Evolutionary conservation across 2,888 invertebrate species (phyloP).

Genomic region (Leptothorax acervorum): DNA sequence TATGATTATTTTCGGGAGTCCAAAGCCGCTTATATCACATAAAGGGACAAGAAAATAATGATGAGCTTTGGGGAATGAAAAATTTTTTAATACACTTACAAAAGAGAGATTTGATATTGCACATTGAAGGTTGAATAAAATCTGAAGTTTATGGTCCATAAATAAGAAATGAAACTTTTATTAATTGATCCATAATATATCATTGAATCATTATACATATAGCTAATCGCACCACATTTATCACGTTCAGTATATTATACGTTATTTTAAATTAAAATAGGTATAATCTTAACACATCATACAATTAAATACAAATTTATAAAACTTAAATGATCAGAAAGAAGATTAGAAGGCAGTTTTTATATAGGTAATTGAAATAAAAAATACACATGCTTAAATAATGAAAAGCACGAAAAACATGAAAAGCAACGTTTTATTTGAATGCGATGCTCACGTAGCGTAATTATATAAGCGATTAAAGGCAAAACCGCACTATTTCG

Average conservation of each 20-base stretch:
- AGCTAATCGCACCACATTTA: not conserved
- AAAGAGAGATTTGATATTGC: not conserved
- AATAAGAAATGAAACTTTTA: not conserved
- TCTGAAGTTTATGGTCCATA: not conserved
- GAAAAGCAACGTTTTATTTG: not conserved
- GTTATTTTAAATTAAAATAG: not conserved
- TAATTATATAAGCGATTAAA: not conserved
- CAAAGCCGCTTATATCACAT: slow-evolving; percentile 22
- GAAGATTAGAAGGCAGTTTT: not conserved
- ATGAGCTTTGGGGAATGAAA: not conserved
- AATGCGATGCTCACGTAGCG: not conserved
- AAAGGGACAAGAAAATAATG: not conserved
- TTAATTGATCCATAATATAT: not conserved
- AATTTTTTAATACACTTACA: not conserved
- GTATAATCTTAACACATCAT: not conserved
- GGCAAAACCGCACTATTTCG: not conserved
- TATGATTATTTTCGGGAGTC: not conserved
- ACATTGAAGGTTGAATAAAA: not conserved
- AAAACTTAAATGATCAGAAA: not conserved
- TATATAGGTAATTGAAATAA: no score
- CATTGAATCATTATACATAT: not conserved
- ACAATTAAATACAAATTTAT: not conserved
- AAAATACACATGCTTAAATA: no score
- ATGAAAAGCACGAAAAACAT: no score
- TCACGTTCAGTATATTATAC: not conserved